Base-by-base conservation (phyloP, 2,888 invertebrate genomes). In the Punctoribates punctum region DNA sequence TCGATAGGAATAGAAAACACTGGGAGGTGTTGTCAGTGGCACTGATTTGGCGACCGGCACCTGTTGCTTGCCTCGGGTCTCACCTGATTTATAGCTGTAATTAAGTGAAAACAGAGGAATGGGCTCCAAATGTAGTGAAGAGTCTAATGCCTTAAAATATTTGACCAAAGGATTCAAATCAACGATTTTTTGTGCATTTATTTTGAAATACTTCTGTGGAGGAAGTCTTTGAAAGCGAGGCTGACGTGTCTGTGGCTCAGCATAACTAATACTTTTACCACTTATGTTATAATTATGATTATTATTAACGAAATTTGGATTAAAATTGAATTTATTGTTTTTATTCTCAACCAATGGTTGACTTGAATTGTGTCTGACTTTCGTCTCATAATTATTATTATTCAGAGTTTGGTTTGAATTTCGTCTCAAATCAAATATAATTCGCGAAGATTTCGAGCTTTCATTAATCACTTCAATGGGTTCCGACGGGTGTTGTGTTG, bases 91-190 rank as follows among this genome's bases (percentile, higher is more conserved):
- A 13, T 70, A 54, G 34, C 72, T 27, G 29, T 20, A 25, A 34
- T 34, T 20, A n/a, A 25, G 15, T n/a, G 20, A 20, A 23, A 29
- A 70, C 29, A 38, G 38, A 15, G 57, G 25, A 20, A 13, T 42
- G 42, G 34, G 42, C 20, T 74, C 62, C 23, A 46, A 29, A 13
- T 25, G 73, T n/a, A 46, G 23, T 9, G 34, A 9, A 46, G 42
- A 42, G 42, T 72, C 72, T 2, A 38, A 23, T 9, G 62, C n/a
- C 29, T 62, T 62, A 13, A 62, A 23, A 25, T 62, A 62, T 29
- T 62, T 62, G 25, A 62, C 62, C 15, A 62, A 27, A 27, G 62
- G 62, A 62, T 62, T 62, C 13, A 62, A 62, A 25, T 72, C 46
- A 38, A 46, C 27, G 42, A 42, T 42, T 46, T 42, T 25, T 46